These are phyloP conservation scores for Rhizoglyphus robini DNA, from an alignment of 1,140 invertebrate genomes.

Conservation along the genomic window DNA sequence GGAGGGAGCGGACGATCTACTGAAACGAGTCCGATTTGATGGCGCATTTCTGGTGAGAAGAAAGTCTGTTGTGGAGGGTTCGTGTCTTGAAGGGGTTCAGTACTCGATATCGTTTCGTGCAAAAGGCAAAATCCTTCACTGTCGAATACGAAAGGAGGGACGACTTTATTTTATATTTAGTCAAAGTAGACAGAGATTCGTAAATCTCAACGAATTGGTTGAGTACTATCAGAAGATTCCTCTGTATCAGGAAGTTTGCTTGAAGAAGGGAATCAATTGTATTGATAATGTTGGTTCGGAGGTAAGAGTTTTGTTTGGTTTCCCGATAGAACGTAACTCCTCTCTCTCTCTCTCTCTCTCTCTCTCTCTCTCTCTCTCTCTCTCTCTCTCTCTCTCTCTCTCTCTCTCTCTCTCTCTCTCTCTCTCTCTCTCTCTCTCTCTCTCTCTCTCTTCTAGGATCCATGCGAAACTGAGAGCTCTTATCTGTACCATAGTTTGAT, in stretches of 20 bases:
- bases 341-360: too few species aligned
- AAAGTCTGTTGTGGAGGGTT: constrained; percentile 54
- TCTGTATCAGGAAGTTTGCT: constrained; percentile 72
- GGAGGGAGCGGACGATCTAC: constrained; percentile 65
- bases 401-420: too few species aligned
- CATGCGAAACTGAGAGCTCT: not conserved
- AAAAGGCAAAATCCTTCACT: constrained; percentile 62
- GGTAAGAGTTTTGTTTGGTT: too few species aligned
- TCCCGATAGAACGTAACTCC: too few species aligned
- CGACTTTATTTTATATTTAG: constrained; percentile 75
- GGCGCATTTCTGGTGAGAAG: constrained; percentile 83
- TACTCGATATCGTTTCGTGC: constrained; percentile 76
- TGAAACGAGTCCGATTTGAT: constrained; percentile 63
- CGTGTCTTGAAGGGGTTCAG: constrained; percentile 44
- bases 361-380: too few species aligned
- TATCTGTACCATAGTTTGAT: not conserved
- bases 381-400: too few species aligned
- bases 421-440: too few species aligned
- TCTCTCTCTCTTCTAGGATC: too few species aligned
- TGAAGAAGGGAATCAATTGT: constrained; percentile 71
- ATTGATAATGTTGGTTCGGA: constrained; percentile 36
- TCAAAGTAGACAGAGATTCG: constrained; percentile 58
- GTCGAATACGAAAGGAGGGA: constrained; percentile 78
- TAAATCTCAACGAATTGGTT: constrained; percentile 81
- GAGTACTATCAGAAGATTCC: constrained; percentile 78